These are phyloP conservation scores for Copidosoma floridanum DNA, from an alignment of 1,140 invertebrate species.

Conservation along the genomic window DNA sequence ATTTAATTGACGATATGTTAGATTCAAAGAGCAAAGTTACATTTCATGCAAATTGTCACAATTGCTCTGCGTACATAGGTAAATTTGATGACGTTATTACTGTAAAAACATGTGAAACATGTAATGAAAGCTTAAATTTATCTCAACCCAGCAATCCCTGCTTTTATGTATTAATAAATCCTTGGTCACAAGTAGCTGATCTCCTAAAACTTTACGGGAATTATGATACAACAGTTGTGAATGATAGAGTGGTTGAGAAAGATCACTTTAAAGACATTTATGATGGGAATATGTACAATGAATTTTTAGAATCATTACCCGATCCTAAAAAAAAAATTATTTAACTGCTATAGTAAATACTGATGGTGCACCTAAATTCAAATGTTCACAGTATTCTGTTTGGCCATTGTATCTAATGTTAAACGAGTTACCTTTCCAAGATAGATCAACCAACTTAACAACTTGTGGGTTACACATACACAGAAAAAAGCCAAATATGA, in stretches of 20 bases:
- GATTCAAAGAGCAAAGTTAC: not conserved
- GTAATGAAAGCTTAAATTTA: not conserved
- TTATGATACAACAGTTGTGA: not conserved
- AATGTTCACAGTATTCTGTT: not conserved
- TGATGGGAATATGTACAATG: not conserved
- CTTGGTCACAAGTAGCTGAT: not conserved
- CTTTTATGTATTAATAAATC: conserved; percentile 10
- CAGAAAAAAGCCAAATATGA: conserved; percentile 12
- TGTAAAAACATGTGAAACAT: not conserved
- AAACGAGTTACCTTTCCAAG: conserved; percentile 13
- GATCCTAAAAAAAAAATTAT: not conserved
- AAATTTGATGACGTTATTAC: not conserved
- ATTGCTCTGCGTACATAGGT: conserved; percentile 1
- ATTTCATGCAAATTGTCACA: conserved; percentile 6
- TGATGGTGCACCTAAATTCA: conserved; percentile 5
- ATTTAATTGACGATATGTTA: conserved; percentile 1
- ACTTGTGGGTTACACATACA: conserved; percentile 7
- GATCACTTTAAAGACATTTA: conserved; percentile 1
- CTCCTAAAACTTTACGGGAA: not conserved
- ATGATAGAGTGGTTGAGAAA: not conserved
- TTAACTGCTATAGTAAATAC: conserved; percentile 7
- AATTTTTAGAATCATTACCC: conserved; percentile 2
- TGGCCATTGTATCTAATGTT: conserved; percentile 13
- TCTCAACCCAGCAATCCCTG: not conserved
- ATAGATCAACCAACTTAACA: not conserved